Conservation (phyloP, 2,888 invertebrate genomes). For the Archips xylosteana region DNA sequence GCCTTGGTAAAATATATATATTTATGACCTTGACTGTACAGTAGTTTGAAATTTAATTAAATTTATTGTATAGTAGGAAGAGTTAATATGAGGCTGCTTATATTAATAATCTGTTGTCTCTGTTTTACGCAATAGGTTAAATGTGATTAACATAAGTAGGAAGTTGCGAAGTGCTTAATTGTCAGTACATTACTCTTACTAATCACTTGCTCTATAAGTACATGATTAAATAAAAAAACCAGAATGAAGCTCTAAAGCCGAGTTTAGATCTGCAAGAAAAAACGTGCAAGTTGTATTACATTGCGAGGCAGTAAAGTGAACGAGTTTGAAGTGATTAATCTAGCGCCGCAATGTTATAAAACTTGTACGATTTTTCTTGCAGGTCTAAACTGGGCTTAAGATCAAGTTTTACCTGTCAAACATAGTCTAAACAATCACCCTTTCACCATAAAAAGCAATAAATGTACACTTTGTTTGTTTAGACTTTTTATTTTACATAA, state of each 20-base stretch:
- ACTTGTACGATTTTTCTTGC: too few species aligned
- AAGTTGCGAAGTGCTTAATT: neutral
- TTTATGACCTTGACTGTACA: neutral
- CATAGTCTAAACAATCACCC: neutral
- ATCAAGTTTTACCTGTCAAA: neutral
- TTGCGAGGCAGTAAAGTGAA: too few species aligned
- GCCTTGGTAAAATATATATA: too few species aligned
- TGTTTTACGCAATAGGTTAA: neutral
- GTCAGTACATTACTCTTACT: too few species aligned
- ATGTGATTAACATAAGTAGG: too few species aligned
- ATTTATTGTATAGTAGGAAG: neutral
- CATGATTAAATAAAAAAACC: neutral
- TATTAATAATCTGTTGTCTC: neutral
- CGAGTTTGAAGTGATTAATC: too few species aligned
- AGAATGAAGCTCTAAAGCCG: neutral
- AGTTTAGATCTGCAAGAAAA: too few species aligned
- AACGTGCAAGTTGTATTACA: too few species aligned
- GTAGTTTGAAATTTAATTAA: neutral
- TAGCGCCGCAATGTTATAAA: too few species aligned
- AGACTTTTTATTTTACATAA: too few species aligned
- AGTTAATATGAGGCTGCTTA: neutral
- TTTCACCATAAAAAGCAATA: neutral
- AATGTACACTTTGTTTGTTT: neutral
- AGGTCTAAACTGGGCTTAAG: too few species aligned
- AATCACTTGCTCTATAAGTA: too few species aligned